Base-by-base conservation (phyloP, 1,140 invertebrate species). In the Sycophila sp. region DNA sequence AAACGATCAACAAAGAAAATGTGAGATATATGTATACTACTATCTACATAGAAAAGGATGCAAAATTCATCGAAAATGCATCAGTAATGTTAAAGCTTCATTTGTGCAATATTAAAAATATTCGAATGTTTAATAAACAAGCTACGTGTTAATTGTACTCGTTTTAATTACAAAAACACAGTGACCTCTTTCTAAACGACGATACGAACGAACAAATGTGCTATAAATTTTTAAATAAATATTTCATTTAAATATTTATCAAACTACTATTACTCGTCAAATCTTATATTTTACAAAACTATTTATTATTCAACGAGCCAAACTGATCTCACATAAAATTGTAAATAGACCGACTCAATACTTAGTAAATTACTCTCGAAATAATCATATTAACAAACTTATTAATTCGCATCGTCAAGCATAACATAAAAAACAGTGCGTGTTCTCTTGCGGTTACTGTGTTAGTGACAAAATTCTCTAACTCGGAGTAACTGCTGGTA, bases 41-140 rank as follows among this genome's bases (percentile, higher is more conserved):
- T n/a, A 24, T 47, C 53, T 68, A 59, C 34, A 1, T 40, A 15
- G 4, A 36, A 58, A 3, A 22, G 1, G 5, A 10, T 67, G 38
- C 4, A 15, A 56, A 22, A 38, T 17, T 58, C n/a, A n/a, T n/a
- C 6, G 8, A n/a, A 49, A 34, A 59, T 68, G 55, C 40, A 68
- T 13, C 28, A 49, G 45, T 58, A 47, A 19, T 68, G 53, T 19
- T 17, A 17, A 68, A 68, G 65, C 65, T 68, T 22, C 5, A 58
- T 30, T 38, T n/a, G 56, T 69, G 66, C 66, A 69, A 42, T 58
- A 53, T 56, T 42, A 34, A 49, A 51, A 24, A 60, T 60, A 53
- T 69, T 8, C 17, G 62, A 17, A 51, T 59, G 26, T 49, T 60
- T 30, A 30, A 42, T 34, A 10, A 66, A 24, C 56, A 40, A 69